These are phyloP conservation scores for Zygaena filipendulae DNA, from an alignment of 2,888 invertebrate genomes.

Conservation along the genomic window DNA sequence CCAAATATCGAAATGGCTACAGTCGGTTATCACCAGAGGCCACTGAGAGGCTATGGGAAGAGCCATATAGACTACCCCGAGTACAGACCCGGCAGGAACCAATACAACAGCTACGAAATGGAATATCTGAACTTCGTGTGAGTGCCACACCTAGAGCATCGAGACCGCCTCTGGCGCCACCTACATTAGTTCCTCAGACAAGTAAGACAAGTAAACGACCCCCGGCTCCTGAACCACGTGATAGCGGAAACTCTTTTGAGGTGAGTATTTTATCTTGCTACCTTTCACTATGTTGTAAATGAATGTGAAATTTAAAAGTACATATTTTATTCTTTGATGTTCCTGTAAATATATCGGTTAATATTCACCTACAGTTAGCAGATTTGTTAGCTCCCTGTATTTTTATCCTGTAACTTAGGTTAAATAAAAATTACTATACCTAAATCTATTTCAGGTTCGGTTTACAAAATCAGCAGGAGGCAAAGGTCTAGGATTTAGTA, in stretches of 20 bases:
- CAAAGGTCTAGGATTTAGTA: constrained; percentile 89
- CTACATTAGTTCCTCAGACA: constrained; percentile 17
- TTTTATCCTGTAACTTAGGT: too few species aligned
- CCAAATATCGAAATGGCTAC: constrained; percentile 48
- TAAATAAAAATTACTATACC: too few species aligned
- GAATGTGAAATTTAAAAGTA: too few species aligned
- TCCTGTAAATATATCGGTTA: too few species aligned
- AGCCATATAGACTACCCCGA: constrained; percentile 51
- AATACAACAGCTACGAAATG: constrained; percentile 47
- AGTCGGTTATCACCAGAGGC: constrained; percentile 36
- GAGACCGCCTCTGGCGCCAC: constrained; percentile 48
- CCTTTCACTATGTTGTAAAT: too few species aligned
- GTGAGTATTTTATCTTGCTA: constrained; percentile 24
- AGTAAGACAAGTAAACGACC: constrained; percentile 34
- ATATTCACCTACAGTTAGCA: too few species aligned
- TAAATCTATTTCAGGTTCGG: constrained; percentile 57
- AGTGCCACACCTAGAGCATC: constrained; percentile 50
- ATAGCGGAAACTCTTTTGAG: constrained; percentile 48
- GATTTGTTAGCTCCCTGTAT: too few species aligned
- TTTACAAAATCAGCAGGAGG: constrained; percentile 85
- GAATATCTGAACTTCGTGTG: constrained; percentile 52
- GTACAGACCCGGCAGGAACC: constrained; percentile 49
- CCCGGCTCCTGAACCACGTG: constrained; percentile 52
- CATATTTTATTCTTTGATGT: too few species aligned
- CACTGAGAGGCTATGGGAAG: constrained; percentile 49